Percentiles rank a stretch among this genome's conserved stretches.
Conservation (phyloP, 2,113 vertebrate species). For the Xiphias gladius region DNA sequence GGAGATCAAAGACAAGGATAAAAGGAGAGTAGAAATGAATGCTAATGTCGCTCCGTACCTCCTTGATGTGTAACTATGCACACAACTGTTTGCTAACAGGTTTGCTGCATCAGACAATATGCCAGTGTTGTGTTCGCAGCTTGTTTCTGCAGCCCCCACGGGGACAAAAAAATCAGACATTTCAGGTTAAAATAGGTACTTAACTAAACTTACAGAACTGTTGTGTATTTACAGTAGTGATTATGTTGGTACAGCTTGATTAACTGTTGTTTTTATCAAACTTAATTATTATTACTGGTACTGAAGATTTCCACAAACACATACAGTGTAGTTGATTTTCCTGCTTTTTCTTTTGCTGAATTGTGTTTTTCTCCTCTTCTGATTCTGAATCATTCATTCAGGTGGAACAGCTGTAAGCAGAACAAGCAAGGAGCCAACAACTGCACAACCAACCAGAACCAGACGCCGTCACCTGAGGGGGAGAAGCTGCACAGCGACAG, state of each 20-base stretch:
- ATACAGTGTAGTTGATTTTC: background rate
- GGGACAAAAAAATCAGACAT: background rate
- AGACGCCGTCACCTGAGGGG: conserved; percentile 93
- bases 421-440: conserved; percentile 96
- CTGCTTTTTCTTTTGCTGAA: background rate
- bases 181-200: background rate
- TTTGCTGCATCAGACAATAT: background rate
- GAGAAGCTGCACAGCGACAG: conserved; percentile 99
- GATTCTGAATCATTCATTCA: conserved; percentile 57
- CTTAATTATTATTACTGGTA: background rate
- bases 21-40: too few species aligned
- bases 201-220: background rate
- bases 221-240: too few species aligned
- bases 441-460: conserved; percentile 92
- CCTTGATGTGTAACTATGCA: too few species aligned
- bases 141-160: background rate
- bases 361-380: background rate
- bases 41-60: too few species aligned
- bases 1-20: too few species aligned
- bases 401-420: conserved; percentile 98
- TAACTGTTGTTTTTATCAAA: background rate
- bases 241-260: too few species aligned
- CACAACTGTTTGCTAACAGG: too few species aligned
- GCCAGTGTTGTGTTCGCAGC: background rate
- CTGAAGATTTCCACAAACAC: background rate